Percentiles rank a stretch among this genome's conserved stretches.
Evolutionary conservation across 2,113 vertebrate species (phyloP).

Genomic region (Mobula hypostoma): DNA sequence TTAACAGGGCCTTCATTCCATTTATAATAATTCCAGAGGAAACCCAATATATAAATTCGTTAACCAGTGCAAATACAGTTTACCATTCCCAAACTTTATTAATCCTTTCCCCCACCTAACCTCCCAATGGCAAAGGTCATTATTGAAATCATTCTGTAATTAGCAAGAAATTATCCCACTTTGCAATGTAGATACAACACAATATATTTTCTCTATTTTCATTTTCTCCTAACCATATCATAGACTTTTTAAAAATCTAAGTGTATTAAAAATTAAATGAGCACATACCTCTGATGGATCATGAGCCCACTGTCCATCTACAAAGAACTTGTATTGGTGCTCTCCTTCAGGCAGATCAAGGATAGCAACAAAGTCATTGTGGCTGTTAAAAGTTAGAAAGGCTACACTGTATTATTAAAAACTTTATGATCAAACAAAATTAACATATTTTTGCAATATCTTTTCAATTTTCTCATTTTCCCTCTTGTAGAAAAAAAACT

Average conservation of each 20-base stretch:
- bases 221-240: neutral
- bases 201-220: neutral
- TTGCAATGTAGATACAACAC: neutral
- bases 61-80: neutral
- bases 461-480: neutral
- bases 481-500: neutral
- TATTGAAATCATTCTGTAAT: neutral
- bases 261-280: neutral
- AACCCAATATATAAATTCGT: neutral
- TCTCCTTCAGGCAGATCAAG: conserved; percentile 93
- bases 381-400: conserved; percentile 59
- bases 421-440: neutral
- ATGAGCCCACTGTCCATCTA: conserved; percentile 96
- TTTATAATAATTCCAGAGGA: neutral
- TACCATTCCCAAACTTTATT: neutral
- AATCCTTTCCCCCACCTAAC: neutral
- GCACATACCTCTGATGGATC: conserved; percentile 83
- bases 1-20: neutral
- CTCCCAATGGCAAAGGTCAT: neutral
- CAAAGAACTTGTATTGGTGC: conserved; percentile 97
- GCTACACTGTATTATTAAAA: neutral
- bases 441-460: neutral
- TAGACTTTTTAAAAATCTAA: neutral
- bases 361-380: conserved; percentile 95
- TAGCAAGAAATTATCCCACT: neutral